Evolutionary conservation across 2,113 vertebrate genomes (phyloP), one percentile per base, ranked within the genome.

Genomic region (Patagioenas fasciata): DNA sequence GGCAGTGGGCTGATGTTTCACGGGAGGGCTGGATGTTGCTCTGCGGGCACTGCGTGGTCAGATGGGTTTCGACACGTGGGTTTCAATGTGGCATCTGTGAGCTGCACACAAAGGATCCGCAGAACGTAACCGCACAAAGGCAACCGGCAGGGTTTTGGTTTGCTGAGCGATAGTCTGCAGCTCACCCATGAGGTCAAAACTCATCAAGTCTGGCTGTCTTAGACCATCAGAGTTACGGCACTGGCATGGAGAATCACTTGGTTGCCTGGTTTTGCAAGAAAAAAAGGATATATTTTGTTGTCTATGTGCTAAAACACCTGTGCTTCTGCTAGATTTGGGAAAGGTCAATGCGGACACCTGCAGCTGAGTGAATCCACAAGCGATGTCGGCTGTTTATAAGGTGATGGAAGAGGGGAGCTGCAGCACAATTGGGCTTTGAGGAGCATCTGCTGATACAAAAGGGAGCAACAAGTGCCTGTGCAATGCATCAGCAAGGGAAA

Each of bases 11-110:
- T 40, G 65, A 32, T 53, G 29, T 70, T 60, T 88, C 38, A 47
- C 15, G 15, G 34, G 28, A 29, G 34, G 64, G 28, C 11, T 87
- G 31, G 53, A 15, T 25, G 48, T 36, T 28, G 24, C n/a, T 54
- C 44, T 51, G 78, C 0, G 3, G 36, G 44, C 32, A 17, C 40
- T 14, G 14, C 11, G 44, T 32, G 47, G 53, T 56, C 32, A 15
- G 26, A 42, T 48, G 48, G 15, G 17, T 73, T 83, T 53, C 29
- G 42, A 24, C 10, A 0, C 1, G 8, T 40, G 57, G n/a, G 24
- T 82, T 82, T 71, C 71, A 31, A 13, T 0, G 0, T 16, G 26
- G 28, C 3, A 0, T 36, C n/a, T 26, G 29, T 14, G 60, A 38
- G 47, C 60, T 92, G 60, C 11, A 0, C 0, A 1, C 17, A 19